Base-by-base conservation (phyloP, 1,140 invertebrate species). In the Drosophila varians region DNA sequence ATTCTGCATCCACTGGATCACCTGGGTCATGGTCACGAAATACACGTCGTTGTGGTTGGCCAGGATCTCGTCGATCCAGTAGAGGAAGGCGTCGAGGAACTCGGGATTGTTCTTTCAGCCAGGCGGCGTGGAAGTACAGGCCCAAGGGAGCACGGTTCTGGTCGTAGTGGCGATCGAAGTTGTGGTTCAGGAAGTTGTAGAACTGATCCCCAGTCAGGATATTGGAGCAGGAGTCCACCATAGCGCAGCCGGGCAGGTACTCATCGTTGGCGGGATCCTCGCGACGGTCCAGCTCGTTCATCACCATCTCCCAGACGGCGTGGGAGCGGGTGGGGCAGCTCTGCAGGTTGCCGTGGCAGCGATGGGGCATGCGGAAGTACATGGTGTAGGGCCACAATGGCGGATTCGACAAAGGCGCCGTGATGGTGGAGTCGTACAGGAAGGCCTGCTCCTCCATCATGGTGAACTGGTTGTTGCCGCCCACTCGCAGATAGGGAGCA, bases 391-490 rank as follows among this genome's bases (percentile, higher is more conserved):
- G 98, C 97, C 97, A 99, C 25, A 99, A 94, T 14, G 97, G 97
- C 11, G 96, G 97, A 80, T 98, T 97, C 68, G 96, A 97, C 11
- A 98, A 92, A 4, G 97, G 96, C 9, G 97, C 97, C 0, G 97
- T 98, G 87, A 99, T 98, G 11, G 97, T 98, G 7, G 97, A 98
- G 90, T 99, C 98, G 91, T 98, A 99, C 5, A 98, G 92, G 94
- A 99, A 99, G 12, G 96, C 96, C 91, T 98, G 97, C 91, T 98
- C 97, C 92, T 98, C 97, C 97, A 98, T 98, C 97, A 99, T 99
- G 55, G 96, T 97, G 92, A 99, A 99, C 92, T 99, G 97, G 90
- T 98, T 98, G 92, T 98, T 98, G 16, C 98, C 98, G 61, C 98
- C 98, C 0, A 98, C 97, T 19, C 97, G 93, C 25, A 99, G 92